phyloP scores from a whole-genome alignment of 2,113 vertebrate species.

The Gasterosteus nipponicus region DNA sequence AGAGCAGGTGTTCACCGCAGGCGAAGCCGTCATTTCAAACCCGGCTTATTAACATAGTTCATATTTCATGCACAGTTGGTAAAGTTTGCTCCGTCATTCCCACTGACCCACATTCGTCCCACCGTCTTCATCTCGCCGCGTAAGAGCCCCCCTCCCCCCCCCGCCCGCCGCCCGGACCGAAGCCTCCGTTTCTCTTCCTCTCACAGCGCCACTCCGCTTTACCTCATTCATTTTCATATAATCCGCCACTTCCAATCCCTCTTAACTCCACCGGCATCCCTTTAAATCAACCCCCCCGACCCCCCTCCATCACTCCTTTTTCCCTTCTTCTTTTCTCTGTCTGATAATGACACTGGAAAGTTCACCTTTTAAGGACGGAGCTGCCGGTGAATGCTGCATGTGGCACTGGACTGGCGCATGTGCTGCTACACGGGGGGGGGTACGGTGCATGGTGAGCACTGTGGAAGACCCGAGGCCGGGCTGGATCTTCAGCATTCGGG shows the following conservation, averaged over 20 bases:
- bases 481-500: background rate
- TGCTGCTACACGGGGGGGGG: constrained; percentile 54
- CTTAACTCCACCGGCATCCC: background rate
- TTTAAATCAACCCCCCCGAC: constrained; percentile 47
- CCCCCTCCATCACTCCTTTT: constrained; percentile 66
- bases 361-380: constrained; percentile 72
- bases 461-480: constrained; percentile 60
- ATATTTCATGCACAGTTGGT: background rate
- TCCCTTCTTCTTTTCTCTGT: constrained; percentile 72
- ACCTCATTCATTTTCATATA: background rate
- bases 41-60: background rate
- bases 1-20: background rate
- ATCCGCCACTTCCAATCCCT: too few species aligned
- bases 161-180: too few species aligned
- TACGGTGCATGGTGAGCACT: constrained; percentile 74
- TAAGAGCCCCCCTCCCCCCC: constrained; percentile 14
- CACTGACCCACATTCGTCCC: constrained; percentile 9
- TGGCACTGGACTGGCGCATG: constrained; percentile 81
- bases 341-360: constrained; percentile 71
- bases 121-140: constrained; percentile 8
- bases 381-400: constrained; percentile 84
- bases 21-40: background rate
- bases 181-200: constrained; percentile 35
- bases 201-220: background rate
- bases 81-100: constrained; percentile 8